Conservation (phyloP, 2,113 vertebrate genomes). For the Takifugu flavidus region DNA sequence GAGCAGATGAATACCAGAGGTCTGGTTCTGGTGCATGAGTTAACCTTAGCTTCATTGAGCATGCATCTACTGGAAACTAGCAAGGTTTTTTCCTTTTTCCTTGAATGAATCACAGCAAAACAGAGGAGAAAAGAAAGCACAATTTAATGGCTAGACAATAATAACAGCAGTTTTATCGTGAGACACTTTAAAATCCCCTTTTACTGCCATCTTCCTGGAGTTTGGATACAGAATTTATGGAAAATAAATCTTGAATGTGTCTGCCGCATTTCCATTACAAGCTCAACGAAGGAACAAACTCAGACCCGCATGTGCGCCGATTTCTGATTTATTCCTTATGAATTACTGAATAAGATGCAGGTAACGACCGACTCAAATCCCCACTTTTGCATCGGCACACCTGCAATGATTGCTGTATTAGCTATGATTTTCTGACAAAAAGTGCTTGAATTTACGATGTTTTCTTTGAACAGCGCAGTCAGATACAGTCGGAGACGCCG, state of each 20-base stretch:
- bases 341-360: no score
- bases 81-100: neutral
- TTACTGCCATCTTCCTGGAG: neutral
- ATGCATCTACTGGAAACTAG: neutral
- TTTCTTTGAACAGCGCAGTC: neutral
- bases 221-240: neutral
- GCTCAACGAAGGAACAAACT: conserved; percentile 5
- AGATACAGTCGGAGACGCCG: neutral
- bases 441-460: neutral
- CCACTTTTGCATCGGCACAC: no score
- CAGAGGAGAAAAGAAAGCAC: neutral
- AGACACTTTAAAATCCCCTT: neutral
- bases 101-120: neutral
- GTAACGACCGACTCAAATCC: no score
- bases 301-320: neutral
- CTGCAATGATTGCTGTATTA: no score
- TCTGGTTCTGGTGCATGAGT: conserved; percentile 21
- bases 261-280: neutral
- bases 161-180: neutral
- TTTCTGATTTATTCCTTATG: no score
- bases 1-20: conserved; percentile 16
- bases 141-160: neutral
- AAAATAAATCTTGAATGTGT: neutral
- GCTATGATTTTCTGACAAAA: no score
- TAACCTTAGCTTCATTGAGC: conserved; percentile 41